Base-by-base conservation (phyloP, 2,888 invertebrate species). In the Gisinianus flammeolus region DNA sequence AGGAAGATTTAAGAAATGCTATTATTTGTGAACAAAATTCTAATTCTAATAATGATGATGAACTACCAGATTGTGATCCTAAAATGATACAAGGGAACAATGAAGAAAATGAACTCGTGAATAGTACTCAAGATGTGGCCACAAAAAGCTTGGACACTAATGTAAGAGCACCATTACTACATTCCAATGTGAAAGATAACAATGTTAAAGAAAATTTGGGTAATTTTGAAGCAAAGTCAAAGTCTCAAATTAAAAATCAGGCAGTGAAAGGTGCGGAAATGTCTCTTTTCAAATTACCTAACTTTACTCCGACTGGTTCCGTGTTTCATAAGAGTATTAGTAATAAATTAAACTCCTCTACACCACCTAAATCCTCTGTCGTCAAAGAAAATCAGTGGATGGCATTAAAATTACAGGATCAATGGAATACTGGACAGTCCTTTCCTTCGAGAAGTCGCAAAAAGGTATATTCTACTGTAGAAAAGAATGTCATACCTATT, bases 161-260 rank as follows among this genome's bases (percentile, higher is more conserved):
- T 26, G 33, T 73, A 58, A 66, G 30, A 54, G 64, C 35, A 31
- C 62, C 58, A 30, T 22, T 35, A 19, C 66, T 12, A 24, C 26
- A 66, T 74, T 74, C 74, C 67, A 64, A 54, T 74, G 44, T 74
- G 22, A 66, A 66, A 74, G 44, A 54, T 74, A 33, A 66, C n/a
- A 66, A 52, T 35, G 74, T 66, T 74, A 74, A 22, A 26, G 44
- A 74, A 30, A 56, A 56, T 72, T 70, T 28, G 24, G 28, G 74
- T 74, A 74, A 66, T 74, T 74, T 74, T 74, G 74, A 74, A 66
- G 66, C 74, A 67, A 74, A 74, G 67, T 64, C 22, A 64, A 74
- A 66, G 30, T 44, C 28, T 64, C 73, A 33, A 26, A 74, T 44
- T 33, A 66, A 30, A 56, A 72, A 56, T 56, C 8, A 35, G 74